Percentiles rank a stretch among this genome's conserved stretches.
These are phyloP conservation scores for Zygaena filipendulae DNA, from an alignment of 2,888 invertebrate species.

Conservation along the genomic window DNA sequence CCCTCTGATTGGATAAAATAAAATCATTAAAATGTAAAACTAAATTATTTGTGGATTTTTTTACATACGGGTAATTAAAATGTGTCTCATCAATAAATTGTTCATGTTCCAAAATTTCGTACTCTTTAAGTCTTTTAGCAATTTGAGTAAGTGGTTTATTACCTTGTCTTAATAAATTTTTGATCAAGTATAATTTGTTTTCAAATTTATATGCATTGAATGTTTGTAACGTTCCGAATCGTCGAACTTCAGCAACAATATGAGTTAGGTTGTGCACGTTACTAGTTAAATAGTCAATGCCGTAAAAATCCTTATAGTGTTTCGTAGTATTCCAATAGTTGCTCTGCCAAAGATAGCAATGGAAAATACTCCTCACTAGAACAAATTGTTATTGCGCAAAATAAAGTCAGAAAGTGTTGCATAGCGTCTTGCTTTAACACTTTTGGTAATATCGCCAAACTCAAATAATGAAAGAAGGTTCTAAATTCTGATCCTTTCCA, in stretches of 20 bases:
- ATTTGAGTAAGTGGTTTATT: slow-evolving; percentile 12
- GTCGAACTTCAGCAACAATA: slow-evolving; percentile 13
- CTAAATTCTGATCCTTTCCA: slow-evolving; percentile 17
- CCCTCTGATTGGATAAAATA: too few species aligned
- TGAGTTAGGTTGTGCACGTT: slow-evolving; percentile 17
- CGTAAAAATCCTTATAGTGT: slow-evolving; percentile 13
- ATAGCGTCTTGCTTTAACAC: slow-evolving; percentile 7
- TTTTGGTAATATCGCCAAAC: slow-evolving; percentile 15
- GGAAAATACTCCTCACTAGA: slow-evolving; percentile 10
- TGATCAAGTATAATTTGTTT: slow-evolving; percentile 12
- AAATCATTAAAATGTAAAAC: too few species aligned
- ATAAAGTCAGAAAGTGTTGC: slow-evolving; percentile 6
- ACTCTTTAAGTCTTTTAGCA: slow-evolving; percentile 12
- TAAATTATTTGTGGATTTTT: too few species aligned
- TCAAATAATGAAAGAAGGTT: slow-evolving; percentile 15
- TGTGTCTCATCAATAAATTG: too few species aligned
- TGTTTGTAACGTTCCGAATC: slow-evolving; percentile 11
- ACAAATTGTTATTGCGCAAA: slow-evolving; percentile 17
- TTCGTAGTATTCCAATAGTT: slow-evolving; percentile 13
- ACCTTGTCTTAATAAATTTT: slow-evolving; percentile 11
- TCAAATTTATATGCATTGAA: slow-evolving; percentile 15
- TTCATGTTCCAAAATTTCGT: too few species aligned
- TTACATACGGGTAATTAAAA: too few species aligned
- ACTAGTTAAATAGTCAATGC: slow-evolving; percentile 14
- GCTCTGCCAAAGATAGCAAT: slow-evolving; percentile 10